Evolutionary conservation across 2,113 vertebrate species (phyloP).

Genomic region (Nycticryphes semicollaris): DNA sequence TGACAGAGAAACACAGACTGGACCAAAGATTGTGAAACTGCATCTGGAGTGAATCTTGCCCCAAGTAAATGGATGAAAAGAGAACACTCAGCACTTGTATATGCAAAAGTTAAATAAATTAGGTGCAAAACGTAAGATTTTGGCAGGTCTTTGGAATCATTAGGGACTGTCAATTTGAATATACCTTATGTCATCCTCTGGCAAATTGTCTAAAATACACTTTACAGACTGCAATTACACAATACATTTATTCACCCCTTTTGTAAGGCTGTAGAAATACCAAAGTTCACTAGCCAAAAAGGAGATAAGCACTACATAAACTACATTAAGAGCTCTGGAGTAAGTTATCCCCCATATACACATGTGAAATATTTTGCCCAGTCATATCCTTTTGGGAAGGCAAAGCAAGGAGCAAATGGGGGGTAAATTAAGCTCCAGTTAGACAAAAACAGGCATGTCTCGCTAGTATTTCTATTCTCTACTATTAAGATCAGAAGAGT

Average conservation of each 20-base stretch:
- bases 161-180: not conserved
- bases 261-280: constrained; percentile 8
- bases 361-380: not conserved
- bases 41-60: not conserved
- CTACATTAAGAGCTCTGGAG: not conserved
- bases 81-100: not conserved
- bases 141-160: not conserved
- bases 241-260: not conserved
- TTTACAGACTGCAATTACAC: not conserved
- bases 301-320: not conserved
- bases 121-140: not conserved
- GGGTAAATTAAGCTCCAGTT: not conserved
- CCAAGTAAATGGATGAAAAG: not conserved
- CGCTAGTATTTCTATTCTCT: not conserved
- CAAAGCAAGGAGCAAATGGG: not conserved
- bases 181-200: not conserved
- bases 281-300: not conserved
- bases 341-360: not conserved
- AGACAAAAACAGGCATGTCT: not conserved
- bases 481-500: not conserved
- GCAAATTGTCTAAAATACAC: not conserved
- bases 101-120: constrained; percentile 4
- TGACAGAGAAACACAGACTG: not conserved
- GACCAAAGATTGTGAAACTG: not conserved
- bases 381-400: not conserved